Conservation (phyloP, 2,888 invertebrate species). For the Tetramorium bicarinatum region DNA sequence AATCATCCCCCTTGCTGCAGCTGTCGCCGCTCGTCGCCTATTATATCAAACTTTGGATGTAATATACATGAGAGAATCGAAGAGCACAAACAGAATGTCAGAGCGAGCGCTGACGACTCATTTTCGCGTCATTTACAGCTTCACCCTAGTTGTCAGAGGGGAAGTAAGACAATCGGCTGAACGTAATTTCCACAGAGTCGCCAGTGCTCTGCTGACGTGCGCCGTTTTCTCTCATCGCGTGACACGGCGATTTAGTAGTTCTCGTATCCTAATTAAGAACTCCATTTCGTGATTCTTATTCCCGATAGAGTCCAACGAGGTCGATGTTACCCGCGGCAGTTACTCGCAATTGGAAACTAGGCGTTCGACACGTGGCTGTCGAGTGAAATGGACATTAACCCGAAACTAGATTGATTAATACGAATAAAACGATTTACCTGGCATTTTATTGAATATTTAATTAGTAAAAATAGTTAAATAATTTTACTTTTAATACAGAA, state of each 20-base stretch:
- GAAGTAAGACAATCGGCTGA: slow-evolving; percentile 46
- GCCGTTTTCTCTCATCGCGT: slow-evolving; percentile 42
- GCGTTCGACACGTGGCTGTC: background rate
- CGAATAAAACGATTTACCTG: background rate
- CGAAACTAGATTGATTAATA: slow-evolving; percentile 7
- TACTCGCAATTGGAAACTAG: slow-evolving; percentile 40
- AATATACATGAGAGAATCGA: slow-evolving; percentile 33
- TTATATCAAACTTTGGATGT: slow-evolving; percentile 18
- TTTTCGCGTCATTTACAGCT: slow-evolving; percentile 27
- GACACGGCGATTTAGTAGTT: slow-evolving; percentile 54
- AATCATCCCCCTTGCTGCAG: background rate
- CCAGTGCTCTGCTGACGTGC: slow-evolving; percentile 29
- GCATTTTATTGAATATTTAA: background rate
- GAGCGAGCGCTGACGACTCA: slow-evolving; percentile 33
- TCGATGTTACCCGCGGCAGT: slow-evolving; percentile 33
- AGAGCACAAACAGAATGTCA: slow-evolving; percentile 42
- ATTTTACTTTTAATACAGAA: background rate
- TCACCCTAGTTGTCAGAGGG: background rate
- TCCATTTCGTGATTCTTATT: slow-evolving; percentile 53
- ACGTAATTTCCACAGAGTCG: slow-evolving; percentile 40
- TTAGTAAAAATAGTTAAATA: background rate
- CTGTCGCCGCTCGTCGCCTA: slow-evolving; percentile 29
- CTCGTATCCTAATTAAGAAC: slow-evolving; percentile 58
- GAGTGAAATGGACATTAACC: background rate
- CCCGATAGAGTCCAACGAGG: slow-evolving; percentile 44